Conservation (phyloP, 30 jellyfish, hydroid and myxozoan species). For the Rhopilema esculentum region DNA sequence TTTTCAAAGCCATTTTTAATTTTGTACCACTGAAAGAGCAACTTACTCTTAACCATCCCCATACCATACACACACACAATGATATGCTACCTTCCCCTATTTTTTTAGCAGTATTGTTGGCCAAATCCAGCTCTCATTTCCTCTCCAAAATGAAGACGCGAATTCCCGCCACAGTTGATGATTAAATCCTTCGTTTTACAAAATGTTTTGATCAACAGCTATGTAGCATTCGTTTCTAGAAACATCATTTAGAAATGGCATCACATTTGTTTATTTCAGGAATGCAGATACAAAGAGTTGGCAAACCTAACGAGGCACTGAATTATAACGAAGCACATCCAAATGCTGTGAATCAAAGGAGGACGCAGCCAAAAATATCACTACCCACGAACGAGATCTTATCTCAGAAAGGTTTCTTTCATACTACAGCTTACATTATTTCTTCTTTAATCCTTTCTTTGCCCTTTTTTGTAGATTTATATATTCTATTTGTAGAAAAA, state of each 20-base stretch:
- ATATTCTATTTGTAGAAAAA: too few species aligned
- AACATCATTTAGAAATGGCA: not conserved
- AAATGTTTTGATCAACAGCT: too few species aligned
- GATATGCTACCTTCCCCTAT: not conserved
- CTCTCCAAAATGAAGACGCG: too few species aligned
- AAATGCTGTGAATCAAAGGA: not conserved
- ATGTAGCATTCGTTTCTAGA: too few species aligned
- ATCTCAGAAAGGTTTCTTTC: conserved; percentile 9
- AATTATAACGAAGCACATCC: not conserved
- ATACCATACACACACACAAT: not conserved
- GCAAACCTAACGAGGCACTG: conserved; percentile 14
- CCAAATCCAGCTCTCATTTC: too few species aligned
- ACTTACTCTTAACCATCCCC: not conserved
- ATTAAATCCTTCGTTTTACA: too few species aligned
- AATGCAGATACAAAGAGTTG: conserved; percentile 57
- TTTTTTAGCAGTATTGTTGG: too few species aligned
- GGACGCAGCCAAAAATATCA: conserved; percentile 22
- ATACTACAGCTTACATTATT: too few species aligned
- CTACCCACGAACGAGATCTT: conserved; percentile 54
- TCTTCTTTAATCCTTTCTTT: not conserved
- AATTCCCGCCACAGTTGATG: too few species aligned
- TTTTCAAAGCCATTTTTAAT: not conserved
- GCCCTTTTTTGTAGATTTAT: not conserved
- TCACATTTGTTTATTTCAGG: conserved; percentile 1
- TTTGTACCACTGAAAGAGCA: not conserved